Evolutionary conservation across 1,140 invertebrate genomes (phyloP).

Genomic region (Galleria mellonella): DNA sequence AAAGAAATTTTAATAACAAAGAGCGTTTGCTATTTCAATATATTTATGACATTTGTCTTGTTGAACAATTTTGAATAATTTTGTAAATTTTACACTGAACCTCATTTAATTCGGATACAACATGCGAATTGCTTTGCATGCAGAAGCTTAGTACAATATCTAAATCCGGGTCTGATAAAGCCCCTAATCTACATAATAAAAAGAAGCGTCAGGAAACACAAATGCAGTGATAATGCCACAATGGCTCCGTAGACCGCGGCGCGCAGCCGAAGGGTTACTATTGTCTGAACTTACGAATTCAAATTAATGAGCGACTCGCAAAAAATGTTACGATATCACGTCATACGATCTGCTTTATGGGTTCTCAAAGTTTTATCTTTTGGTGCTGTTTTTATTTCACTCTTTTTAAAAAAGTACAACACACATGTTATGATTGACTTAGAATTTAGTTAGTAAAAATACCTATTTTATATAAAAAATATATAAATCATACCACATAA

Average conservation of each 20-base stretch:
- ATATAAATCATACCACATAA: too few species aligned
- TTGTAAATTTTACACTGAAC: not conserved
- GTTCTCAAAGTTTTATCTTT: constrained; percentile 39
- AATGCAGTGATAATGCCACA: constrained; percentile 56
- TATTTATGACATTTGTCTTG: too few species aligned
- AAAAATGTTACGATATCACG: constrained; percentile 66
- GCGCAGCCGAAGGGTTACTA: constrained; percentile 48
- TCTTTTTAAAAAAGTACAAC: too few species aligned
- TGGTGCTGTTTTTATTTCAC: too few species aligned
- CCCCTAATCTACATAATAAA: constrained; percentile 69
- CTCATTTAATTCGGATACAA: constrained; percentile 19
- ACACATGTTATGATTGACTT: too few species aligned
- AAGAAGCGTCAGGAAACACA: constrained; percentile 55
- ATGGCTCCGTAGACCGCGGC: constrained; percentile 37
- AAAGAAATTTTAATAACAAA: too few species aligned
- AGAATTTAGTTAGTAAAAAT: too few species aligned
- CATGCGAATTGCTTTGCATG: constrained; percentile 18
- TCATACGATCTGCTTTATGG: constrained; percentile 47
- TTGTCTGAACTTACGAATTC: constrained; percentile 58
- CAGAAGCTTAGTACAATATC: constrained; percentile 33
- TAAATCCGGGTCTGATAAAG: constrained; percentile 54
- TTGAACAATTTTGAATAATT: too few species aligned
- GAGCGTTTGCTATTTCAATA: too few species aligned
- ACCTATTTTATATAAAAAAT: too few species aligned
- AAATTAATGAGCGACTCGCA: constrained; percentile 67